Base-by-base conservation (phyloP, 2,888 invertebrate species). In the Cyclophora punctaria region DNA sequence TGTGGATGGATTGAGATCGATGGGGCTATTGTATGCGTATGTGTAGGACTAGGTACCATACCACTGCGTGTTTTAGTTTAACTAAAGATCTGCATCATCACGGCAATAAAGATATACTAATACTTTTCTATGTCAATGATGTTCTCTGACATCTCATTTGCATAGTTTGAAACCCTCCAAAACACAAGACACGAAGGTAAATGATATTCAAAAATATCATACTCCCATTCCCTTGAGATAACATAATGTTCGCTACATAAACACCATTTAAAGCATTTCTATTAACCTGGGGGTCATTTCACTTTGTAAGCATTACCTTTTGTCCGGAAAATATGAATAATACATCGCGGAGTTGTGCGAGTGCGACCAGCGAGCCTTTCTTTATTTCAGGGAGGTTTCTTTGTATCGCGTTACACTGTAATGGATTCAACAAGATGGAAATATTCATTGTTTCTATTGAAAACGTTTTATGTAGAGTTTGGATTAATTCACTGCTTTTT, bases 231-330 rank as follows among this genome's bases (percentile, higher is more conserved):
- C 50, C 48, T 47, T 44, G 34, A 5, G 7, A 34, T 44, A 44
- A 52, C 56, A 53, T 51, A 49, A 48, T 50, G 55, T 55, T 51
- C 52, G 65, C 55, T 65, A 65, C 54, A 67, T 61, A 69, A 67
- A 68, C 65, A 67, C 56, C 62, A 66, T 66, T 20, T 66, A 63
- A 52, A 62, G 56, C 58, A 60, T 60, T 76, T 78, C 75, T 75
- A 78, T 81, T 80, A 83, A 83, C 83, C 81, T 81, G 80, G 49
- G 69, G 77, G 72, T 72, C 72, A 76, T 72, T 78, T 76, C 77
- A 74, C 79, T 76, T 70, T 66, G 73, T 69, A 63, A 64, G 66
- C 61, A 66, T 66, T 68, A 73, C 71, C 71, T 71, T 64, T 69
- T 65, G 66, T 64, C 63, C 63, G 60, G 54, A 43, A 42, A 45